These are phyloP conservation scores for Sus scrofa DNA, from an alignment of 2,113 vertebrate genomes.

Conservation along the genomic window DNA sequence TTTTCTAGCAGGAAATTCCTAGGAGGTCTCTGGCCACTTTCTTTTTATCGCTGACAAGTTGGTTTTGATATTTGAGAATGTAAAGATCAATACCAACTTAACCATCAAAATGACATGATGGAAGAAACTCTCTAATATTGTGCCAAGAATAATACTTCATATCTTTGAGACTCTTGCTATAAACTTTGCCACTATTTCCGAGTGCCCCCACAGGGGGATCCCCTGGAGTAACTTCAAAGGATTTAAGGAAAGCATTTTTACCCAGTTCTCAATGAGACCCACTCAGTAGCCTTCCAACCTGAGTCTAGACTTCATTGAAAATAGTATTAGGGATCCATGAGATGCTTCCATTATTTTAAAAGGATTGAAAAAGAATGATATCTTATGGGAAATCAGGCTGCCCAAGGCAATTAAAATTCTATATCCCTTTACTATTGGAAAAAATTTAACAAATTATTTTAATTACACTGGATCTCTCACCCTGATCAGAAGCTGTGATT, in stretches of 20 bases:
- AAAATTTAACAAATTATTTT: conserved; percentile 10
- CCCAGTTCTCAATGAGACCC: not conserved
- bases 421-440: not conserved
- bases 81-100: conserved; percentile 81
- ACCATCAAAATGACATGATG: conserved; percentile 74
- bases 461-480: not conserved
- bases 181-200: conserved; percentile 37
- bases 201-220: not conserved
- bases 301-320: not conserved
- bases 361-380: not conserved
- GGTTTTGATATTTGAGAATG: conserved; percentile 85
- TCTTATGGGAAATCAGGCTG: not conserved
- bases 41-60: conserved; percentile 84
- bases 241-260: not conserved
- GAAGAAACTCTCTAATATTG: conserved; percentile 62
- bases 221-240: not conserved
- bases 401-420: not conserved
- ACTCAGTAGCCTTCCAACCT: not conserved
- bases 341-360: not conserved
- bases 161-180: conserved; percentile 28
- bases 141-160: conserved; percentile 64
- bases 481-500: not conserved
- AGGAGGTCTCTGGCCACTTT: conserved; percentile 81
- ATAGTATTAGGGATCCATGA: not conserved
- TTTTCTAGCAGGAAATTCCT: conserved; percentile 68